Evolutionary conservation across 2,113 vertebrate genomes (phyloP), one percentile per base, ranked within the genome.

Genomic region (Corythaeola cristata): DNA sequence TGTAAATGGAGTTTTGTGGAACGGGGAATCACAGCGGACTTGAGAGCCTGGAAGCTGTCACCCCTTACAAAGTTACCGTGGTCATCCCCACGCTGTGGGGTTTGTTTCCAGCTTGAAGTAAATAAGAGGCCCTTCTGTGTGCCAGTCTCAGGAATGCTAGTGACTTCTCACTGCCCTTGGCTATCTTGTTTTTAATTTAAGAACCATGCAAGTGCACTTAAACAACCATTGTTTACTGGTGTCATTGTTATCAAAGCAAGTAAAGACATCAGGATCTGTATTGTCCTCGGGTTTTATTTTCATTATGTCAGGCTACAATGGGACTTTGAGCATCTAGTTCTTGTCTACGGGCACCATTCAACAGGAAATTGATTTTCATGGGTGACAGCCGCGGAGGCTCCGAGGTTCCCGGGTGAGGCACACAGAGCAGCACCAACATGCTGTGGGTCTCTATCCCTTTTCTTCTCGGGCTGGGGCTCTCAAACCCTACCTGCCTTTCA

Each of bases 101-200:
- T 73, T 96, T 96, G 64, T 94, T 92, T 96, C 85, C 92, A 94
- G 78, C 93, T 84, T 86, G 92, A 86, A 95, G 88, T 30, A 93
- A 94, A 39, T 50, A 66, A 53, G 90, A 84, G 91, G 73, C 90
- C 89, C 64, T 95, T 92, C 92, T 78, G 56, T 24, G 56, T 85
- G 92, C 94, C 96, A 86, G 80, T 91, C 92, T 84, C 88, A 82
- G 94, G 74, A 89, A 90, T 28, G 78, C 89, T 90, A 73, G 91
- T 71, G 96, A 96, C 96, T 98, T 85, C 92, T 88, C 93, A 53
- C 93, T 93, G 96, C 96, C 96, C 91, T 95, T 92, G 96, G 97
- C 95, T 96, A 97, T 92, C 97, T 96, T 96, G 97, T 95, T 97
- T 98, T 98, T 97, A 95, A 97, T 97, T 97, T 97, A 96, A 97